These are phyloP conservation scores for Thamnophis sirtalis DNA, from an alignment of 2,113 vertebrate genomes.

Conservation along the genomic window DNA sequence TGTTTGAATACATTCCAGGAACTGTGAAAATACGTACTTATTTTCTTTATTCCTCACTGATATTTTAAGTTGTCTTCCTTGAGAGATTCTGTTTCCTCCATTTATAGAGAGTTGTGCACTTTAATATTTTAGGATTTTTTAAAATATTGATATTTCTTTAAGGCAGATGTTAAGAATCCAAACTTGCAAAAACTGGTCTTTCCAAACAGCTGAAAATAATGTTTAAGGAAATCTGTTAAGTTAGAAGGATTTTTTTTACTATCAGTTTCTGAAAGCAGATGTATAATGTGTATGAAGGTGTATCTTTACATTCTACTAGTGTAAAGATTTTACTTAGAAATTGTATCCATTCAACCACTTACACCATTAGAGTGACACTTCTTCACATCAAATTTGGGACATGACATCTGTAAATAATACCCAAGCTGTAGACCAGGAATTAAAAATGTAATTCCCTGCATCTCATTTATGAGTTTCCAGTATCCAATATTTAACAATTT, in stretches of 20 bases:
- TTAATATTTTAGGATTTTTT: background rate
- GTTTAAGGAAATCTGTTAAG: background rate
- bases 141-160: background rate
- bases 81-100: background rate
- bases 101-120: background rate
- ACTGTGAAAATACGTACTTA: background rate
- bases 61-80: background rate
- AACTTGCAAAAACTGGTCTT: background rate
- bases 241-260: background rate
- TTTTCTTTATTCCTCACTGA: background rate
- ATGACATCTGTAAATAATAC: background rate
- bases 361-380: background rate
- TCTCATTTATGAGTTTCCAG: background rate
- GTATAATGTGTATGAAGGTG: background rate
- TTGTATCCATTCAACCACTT: background rate
- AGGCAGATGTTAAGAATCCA: background rate
- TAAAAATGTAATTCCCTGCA: background rate
- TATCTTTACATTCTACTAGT: background rate
- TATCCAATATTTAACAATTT: background rate
- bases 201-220: background rate
- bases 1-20: background rate
- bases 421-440: background rate
- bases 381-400: background rate
- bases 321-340: background rate
- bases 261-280: background rate